Conservation (phyloP, 2,113 vertebrate species). For the Sander vitreus region DNA sequence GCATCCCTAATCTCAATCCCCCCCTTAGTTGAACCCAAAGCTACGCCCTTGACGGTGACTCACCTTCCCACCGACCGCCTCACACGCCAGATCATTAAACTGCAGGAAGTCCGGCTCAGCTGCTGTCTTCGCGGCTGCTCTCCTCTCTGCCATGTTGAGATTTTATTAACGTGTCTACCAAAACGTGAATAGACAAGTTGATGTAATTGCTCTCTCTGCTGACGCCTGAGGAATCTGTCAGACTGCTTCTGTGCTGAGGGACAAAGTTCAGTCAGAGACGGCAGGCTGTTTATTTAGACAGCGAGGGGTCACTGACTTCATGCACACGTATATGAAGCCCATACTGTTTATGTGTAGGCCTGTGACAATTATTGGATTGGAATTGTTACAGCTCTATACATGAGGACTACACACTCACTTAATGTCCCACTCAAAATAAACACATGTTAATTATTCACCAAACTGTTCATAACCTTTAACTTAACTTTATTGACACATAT, state of each 20-base stretch:
- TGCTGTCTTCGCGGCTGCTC: not conserved
- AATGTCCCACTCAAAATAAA: no score
- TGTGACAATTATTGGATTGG: no score
- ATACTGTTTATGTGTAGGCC: no score
- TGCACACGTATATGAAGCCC: not conserved
- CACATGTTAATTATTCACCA: no score
- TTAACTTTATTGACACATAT: no score
- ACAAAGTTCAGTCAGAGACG: not conserved
- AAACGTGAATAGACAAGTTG: not conserved
- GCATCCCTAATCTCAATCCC: no score
- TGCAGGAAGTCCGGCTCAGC: conserved; percentile 77
- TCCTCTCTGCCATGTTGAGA: conserved; percentile 59
- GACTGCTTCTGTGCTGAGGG: not conserved
- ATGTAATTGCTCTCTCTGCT: not conserved
- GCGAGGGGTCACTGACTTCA: not conserved
- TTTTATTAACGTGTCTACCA: not conserved
- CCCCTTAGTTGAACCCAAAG: no score
- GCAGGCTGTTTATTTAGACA: not conserved
- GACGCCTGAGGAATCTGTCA: no score
- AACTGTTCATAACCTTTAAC: no score
- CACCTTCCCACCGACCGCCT: conserved; percentile 81
- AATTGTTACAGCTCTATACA: no score
- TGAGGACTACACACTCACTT: no score
- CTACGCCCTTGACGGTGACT: conserved; percentile 12
- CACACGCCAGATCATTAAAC: conserved; percentile 81